Conservation (phyloP, 1,140 invertebrate genomes). For the Hormaphis cornu region DNA sequence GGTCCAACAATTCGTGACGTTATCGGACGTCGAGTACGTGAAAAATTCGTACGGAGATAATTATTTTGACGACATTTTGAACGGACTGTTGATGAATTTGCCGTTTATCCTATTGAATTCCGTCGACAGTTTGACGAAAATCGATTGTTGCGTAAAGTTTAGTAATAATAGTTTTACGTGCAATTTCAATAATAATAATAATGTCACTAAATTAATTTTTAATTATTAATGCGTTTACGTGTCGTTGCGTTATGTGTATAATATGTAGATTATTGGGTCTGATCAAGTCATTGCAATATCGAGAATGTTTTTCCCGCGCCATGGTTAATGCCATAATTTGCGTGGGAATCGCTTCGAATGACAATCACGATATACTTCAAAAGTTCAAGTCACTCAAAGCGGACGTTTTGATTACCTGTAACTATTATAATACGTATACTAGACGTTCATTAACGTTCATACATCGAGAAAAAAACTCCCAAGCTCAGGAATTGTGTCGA, state of each 20-base stretch:
- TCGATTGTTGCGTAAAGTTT: background rate
- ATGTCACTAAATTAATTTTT: too few relatives aligned
- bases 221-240: background rate
- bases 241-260: background rate
- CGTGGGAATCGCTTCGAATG: background rate
- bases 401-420: background rate
- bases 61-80: background rate
- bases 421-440: too few relatives aligned
- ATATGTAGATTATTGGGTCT: background rate
- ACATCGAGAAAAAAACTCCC: accelerated
- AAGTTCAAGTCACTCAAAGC: background rate
- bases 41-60: background rate
- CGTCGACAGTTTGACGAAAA: background rate
- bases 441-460: background rate
- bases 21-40: background rate
- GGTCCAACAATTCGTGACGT: background rate
- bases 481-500: too few relatives aligned
- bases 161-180: background rate
- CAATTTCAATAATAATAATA: too few relatives aligned
- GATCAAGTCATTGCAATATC: background rate
- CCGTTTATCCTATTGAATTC: background rate
- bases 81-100: background rate
- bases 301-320: background rate
- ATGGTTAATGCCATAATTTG: background rate
- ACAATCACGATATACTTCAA: background rate